Conservation (phyloP, 2,113 vertebrate genomes). For the Chitala chitala region DNA sequence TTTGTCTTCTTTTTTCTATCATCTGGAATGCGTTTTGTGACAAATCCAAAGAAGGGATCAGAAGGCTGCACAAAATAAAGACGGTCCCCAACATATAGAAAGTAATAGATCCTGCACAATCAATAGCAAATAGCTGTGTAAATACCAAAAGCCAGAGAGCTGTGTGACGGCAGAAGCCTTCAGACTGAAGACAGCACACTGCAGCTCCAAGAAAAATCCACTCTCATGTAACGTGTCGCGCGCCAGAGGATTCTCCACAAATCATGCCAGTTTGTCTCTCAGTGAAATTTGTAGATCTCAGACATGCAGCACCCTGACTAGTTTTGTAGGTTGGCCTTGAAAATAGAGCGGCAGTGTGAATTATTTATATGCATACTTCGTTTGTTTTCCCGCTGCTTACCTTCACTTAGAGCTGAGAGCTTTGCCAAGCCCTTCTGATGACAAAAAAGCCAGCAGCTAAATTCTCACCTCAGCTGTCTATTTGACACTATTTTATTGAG, state of each 20-base stretch:
- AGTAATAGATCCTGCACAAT: background rate
- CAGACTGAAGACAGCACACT: background rate
- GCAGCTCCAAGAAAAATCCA: background rate
- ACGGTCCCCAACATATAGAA: background rate
- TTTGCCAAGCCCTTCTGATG: background rate
- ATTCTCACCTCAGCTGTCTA: too few relatives aligned
- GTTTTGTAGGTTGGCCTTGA: conserved; percentile 6
- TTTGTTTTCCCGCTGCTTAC: background rate
- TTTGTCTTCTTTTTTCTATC: background rate
- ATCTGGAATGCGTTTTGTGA: background rate
- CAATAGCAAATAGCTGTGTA: background rate
- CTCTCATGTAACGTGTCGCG: background rate
- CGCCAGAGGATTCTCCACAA: background rate
- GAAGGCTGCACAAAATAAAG: background rate
- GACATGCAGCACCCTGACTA: background rate
- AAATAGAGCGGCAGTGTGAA: conserved; percentile 9
- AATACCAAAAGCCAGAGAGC: background rate
- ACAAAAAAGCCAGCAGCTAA: too few relatives aligned
- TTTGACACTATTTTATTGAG: too few relatives aligned
- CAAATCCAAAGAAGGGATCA: background rate
- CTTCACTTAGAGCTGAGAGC: background rate
- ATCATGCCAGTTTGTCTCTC: background rate
- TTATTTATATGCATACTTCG: conserved; percentile 15
- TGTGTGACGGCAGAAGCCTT: background rate
- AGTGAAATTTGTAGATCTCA: background rate